These are phyloP conservation scores for Drosophila anomalipes DNA, from an alignment of 2,888 invertebrate species.

Conservation along the genomic window DNA sequence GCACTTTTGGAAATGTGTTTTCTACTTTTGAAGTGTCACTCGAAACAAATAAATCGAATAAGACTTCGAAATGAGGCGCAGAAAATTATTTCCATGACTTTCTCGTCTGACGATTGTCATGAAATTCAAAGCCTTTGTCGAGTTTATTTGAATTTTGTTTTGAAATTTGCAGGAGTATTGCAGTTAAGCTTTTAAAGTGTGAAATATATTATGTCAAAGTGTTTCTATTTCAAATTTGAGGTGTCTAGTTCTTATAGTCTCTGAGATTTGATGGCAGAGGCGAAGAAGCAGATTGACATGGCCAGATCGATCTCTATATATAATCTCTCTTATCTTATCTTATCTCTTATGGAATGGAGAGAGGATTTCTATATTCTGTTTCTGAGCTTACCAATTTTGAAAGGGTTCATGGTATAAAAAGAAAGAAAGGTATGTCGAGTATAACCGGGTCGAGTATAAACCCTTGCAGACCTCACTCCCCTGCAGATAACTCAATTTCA, in stretches of 20 bases:
- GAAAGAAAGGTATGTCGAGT: background rate
- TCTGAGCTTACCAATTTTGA: background rate
- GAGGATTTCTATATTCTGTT: background rate
- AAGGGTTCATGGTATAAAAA: no score
- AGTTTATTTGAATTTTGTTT: background rate
- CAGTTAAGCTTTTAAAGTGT: background rate
- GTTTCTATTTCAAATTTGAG: no score
- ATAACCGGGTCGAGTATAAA: background rate
- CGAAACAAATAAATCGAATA: background rate
- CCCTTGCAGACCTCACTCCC: background rate
- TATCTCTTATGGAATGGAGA: background rate
- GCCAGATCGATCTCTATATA: background rate
- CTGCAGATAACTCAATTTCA: background rate
- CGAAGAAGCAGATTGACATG: no score
- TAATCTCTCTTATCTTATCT: no score
- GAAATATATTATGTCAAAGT: no score
- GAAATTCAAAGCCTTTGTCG: background rate
- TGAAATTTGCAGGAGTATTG: background rate
- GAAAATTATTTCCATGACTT: background rate
- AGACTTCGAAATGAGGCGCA: background rate
- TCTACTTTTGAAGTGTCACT: conserved; percentile 4
- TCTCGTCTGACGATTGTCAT: background rate
- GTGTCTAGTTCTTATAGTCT: no score
- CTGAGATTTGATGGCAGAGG: no score
- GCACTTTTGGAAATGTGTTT: background rate